These are phyloP conservation scores for Aphelenchoides fujianensis DNA, from an alignment of 1,140 invertebrate genomes.

Conservation along the genomic window DNA sequence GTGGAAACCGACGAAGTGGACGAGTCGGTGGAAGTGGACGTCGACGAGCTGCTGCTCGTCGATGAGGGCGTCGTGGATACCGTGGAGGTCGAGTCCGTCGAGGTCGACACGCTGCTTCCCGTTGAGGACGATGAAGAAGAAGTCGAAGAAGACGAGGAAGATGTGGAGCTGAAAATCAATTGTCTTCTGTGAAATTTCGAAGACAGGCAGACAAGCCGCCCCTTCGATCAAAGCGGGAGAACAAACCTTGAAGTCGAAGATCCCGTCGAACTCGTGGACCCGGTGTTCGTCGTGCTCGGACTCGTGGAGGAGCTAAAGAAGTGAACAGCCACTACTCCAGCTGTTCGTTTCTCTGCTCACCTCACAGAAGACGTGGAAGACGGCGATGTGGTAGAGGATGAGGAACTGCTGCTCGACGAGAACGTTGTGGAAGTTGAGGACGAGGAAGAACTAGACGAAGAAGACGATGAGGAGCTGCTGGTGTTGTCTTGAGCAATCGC, in stretches of 20 bases:
- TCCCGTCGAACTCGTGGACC: not conserved
- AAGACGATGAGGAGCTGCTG: not conserved
- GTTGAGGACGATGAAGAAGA: not conserved
- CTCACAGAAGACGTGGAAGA: not conserved
- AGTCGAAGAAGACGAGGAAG: conserved; percentile 8
- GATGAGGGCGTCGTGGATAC: not conserved
- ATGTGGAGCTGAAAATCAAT: no score
- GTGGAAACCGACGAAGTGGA: conserved; percentile 2
- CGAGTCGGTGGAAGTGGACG: not conserved
- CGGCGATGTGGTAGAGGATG: not conserved
- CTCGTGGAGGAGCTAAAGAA: not conserved
- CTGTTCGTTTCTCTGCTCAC: not conserved
- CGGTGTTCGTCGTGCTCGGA: conserved; percentile 1
- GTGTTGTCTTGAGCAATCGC: no score
- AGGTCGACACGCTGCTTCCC: not conserved
- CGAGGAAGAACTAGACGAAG: not conserved
- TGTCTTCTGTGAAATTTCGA: no score
- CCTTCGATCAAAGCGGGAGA: not conserved
- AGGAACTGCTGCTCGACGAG: not conserved
- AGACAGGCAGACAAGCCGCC: no score
- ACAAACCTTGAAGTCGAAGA: not conserved
- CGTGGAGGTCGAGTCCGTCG: not conserved
- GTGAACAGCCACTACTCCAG: not conserved
- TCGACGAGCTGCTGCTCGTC: not conserved
- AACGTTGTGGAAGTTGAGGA: not conserved